Evolutionary conservation across 2,113 vertebrate species (phyloP), one percentile per base, ranked within the genome.

Genomic region (Microtus pennsylvanicus): DNA sequence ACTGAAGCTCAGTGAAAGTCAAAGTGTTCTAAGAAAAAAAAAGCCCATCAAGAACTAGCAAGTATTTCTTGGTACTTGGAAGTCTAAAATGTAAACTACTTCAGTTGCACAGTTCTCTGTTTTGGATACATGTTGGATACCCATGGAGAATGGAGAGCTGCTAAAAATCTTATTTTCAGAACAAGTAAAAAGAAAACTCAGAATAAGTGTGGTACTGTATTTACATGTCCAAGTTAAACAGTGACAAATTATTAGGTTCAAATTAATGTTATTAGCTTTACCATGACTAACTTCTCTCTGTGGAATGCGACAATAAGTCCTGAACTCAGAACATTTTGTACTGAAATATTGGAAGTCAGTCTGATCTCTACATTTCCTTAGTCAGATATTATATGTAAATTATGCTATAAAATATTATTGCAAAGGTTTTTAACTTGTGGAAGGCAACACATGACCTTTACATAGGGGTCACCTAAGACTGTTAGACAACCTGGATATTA

Each of bases 91-190:
- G 22, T 11, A 11, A 78, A 19, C 0, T 11, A 22, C 72, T 77
- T 30, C 30, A 78, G 55, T 3, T 50, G 21, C 1, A 33, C 10
- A 35, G 30, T 38, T 7, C 14, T 74, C 0, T 0, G 19, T 16
- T 65, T 94, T 42, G 28, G 16, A 5, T 74, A 45, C 0, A 80
- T 16, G 6, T 78, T 94, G 1, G 69, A 70, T 17, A 47, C 8
- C 3, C 45, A 21, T 38, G 47, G 0, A 28, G 58, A 74, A 74
- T 3, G 1, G 0, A 47, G 14, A 82, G 11, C 5, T 63, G 0
- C 3, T 42, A 7, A 90, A 67, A 87, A 4, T 5, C 63, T 86
- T 95, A 38, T 91, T 74, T 74, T 94, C 35, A 89, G 42, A 81
- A 80, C 93, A 96, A 16, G 6, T 65, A 67, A 88, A 89, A 94